phyloP scores from a whole-genome alignment of 2,888 invertebrate genomes.

The Linnaemya vulpina region DNA sequence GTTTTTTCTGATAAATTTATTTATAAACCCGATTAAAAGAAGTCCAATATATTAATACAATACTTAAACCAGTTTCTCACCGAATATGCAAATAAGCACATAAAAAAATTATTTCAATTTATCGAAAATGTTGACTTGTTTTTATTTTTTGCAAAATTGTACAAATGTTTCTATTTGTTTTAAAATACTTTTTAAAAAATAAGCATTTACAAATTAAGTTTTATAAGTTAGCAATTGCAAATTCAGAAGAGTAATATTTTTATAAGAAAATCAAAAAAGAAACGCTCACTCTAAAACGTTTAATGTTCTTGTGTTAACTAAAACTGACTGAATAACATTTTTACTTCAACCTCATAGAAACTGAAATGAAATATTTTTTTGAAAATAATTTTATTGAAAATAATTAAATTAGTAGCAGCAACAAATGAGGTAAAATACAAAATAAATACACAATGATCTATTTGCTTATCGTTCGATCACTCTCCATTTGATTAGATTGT shows the following conservation, averaged over 20 bases:
- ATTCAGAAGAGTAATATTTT: slow-evolving; percentile 8
- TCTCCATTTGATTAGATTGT: slow-evolving; percentile 65
- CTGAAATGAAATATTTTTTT: slow-evolving; percentile 41
- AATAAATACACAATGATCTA: slow-evolving; percentile 57
- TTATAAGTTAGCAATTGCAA: slow-evolving; percentile 25
- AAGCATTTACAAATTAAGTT: neutral
- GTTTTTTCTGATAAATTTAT: neutral
- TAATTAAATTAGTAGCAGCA: slow-evolving; percentile 28
- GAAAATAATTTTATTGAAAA: slow-evolving; percentile 13
- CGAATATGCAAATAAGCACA: neutral
- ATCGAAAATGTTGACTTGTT: neutral
- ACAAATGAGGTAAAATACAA: slow-evolving; percentile 17
- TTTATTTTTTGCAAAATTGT: neutral
- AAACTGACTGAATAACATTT: slow-evolving; percentile 47
- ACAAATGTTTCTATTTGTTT: slow-evolving; percentile 20
- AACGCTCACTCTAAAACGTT: slow-evolving; percentile 58
- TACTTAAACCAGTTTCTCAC: neutral
- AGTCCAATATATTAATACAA: neutral
- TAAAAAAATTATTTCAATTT: neutral
- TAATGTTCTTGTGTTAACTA: slow-evolving; percentile 64
- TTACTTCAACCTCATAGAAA: slow-evolving; percentile 45
- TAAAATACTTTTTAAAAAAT: neutral
- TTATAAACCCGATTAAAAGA: neutral
- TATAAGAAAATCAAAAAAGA: neutral
- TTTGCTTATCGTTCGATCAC: slow-evolving; percentile 69